Conservation (phyloP, 2,888 invertebrate genomes). For the Geophilus truncorum region DNA sequence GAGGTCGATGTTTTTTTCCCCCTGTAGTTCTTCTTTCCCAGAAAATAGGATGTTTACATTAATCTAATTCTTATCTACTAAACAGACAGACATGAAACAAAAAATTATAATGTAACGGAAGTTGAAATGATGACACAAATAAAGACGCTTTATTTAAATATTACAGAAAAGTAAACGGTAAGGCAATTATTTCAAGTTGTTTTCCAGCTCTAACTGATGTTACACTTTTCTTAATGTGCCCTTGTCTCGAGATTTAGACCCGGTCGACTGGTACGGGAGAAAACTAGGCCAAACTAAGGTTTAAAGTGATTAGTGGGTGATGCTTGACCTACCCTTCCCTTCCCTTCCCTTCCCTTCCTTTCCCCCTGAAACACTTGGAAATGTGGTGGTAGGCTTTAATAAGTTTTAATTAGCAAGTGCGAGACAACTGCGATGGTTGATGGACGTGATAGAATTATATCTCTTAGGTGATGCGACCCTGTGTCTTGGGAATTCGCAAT, state of each 20-base stretch:
- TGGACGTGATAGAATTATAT: not conserved
- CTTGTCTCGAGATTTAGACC: not conserved
- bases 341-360: too few species aligned
- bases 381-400: not conserved
- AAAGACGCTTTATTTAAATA: not conserved
- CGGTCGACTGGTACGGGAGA: not conserved
- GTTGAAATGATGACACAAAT: not conserved
- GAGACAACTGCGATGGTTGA: not conserved
- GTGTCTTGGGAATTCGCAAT: not conserved
- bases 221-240: not conserved
- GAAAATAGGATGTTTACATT: not conserved
- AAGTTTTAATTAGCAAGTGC: not conserved
- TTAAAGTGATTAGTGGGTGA: not conserved
- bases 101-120: too few species aligned
- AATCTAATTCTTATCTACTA: not conserved
- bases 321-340: too few species aligned
- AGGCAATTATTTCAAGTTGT: not conserved
- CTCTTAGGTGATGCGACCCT: not conserved
- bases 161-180: not conserved
- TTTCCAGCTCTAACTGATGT: not conserved
- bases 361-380: not conserved
- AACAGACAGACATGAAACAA: too few species aligned
- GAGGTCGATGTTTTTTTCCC: not conserved
- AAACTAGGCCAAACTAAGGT: not conserved
- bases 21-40: not conserved